phyloP scores from a whole-genome alignment of 2,888 invertebrate species.

The Cylindroiulus punctatus region DNA sequence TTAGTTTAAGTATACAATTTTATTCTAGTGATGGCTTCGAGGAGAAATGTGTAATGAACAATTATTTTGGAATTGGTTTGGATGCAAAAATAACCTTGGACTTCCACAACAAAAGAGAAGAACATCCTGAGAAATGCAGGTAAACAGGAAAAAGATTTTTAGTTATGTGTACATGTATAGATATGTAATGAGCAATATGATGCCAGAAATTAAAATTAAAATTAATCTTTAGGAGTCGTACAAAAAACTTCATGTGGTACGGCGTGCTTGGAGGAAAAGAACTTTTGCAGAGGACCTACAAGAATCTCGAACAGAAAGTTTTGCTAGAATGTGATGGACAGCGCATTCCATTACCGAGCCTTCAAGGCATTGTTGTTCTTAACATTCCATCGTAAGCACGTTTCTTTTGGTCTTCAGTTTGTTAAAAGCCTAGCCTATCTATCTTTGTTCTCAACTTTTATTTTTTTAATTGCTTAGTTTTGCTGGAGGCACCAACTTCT shows the following conservation, averaged over 20 bases:
- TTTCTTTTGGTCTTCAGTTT: not conserved
- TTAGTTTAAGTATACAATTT: too few relatives aligned
- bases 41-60: constrained; percentile 97
- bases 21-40: constrained; percentile 78
- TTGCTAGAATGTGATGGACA: constrained; percentile 96
- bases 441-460: too few relatives aligned
- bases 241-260: constrained; percentile 95
- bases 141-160: too few relatives aligned
- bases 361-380: constrained; percentile 95
- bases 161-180: too few relatives aligned
- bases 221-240: constrained; percentile 73
- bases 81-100: constrained; percentile 97
- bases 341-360: constrained; percentile 90
- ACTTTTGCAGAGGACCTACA: constrained; percentile 80
- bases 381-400: constrained; percentile 84
- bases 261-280: constrained; percentile 72
- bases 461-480: constrained; percentile 74
- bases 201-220: too few relatives aligned
- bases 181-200: too few relatives aligned
- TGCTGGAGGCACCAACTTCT: constrained; percentile 98
- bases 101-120: constrained; percentile 96
- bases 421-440: not conserved
- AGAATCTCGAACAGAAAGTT: constrained; percentile 94
- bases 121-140: constrained; percentile 95
- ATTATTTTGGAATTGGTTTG: constrained; percentile 97